Percentiles rank a stretch among this genome's conserved stretches.
Conservation (phyloP, 1,140 invertebrate species). For the Drosophila sulfurigaster region DNA sequence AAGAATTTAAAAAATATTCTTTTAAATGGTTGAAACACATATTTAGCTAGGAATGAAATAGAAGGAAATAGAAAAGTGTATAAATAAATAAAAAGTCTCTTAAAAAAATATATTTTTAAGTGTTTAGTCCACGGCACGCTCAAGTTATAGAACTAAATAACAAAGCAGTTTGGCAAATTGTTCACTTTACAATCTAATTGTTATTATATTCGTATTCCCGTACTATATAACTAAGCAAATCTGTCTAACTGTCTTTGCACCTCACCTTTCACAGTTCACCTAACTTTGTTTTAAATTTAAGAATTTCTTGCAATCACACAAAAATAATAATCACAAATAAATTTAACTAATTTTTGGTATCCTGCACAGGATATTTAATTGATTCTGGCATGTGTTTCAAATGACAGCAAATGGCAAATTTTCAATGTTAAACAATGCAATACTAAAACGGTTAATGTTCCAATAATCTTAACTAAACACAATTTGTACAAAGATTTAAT, state of each 20-base stretch:
- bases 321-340: not conserved
- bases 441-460: constrained; percentile 57
- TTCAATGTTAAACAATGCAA: constrained; percentile 23
- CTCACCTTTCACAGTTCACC: constrained; percentile 26
- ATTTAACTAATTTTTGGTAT: constrained; percentile 9
- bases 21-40: too few species aligned
- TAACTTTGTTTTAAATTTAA: not conserved
- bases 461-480: constrained; percentile 38
- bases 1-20: too few species aligned
- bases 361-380: constrained; percentile 36
- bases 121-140: not conserved
- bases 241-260: constrained; percentile 38
- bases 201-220: not conserved
- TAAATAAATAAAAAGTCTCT: too few species aligned
- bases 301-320: constrained; percentile 15
- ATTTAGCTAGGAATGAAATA: too few species aligned
- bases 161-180: not conserved
- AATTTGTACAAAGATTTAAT: constrained; percentile 44
- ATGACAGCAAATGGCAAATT: constrained; percentile 19
- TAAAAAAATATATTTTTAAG: not conserved
- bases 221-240: constrained; percentile 6
- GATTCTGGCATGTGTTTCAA: constrained; percentile 48
- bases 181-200: constrained; percentile 31
- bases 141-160: not conserved
- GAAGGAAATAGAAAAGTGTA: too few species aligned